phyloP scores from a whole-genome alignment of 1,140 invertebrate genomes.

The Pseudomyrmex cubaensis region DNA sequence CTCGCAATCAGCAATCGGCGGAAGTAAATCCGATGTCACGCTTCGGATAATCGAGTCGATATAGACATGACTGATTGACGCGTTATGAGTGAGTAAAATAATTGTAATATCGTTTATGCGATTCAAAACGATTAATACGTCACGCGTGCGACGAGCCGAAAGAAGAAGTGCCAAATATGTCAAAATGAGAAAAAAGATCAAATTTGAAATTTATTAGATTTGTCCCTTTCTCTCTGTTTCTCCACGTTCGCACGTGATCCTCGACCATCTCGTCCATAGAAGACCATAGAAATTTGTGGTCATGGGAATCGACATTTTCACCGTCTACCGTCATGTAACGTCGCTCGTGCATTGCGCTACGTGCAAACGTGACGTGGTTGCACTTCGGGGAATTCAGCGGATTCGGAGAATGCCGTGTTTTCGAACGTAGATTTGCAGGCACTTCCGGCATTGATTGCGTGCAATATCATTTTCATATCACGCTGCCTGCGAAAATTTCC shows the following conservation, averaged over 20 bases:
- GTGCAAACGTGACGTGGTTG: conserved; percentile 31
- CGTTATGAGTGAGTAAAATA: not conserved
- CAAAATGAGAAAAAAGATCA: not conserved
- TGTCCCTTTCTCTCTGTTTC: not conserved
- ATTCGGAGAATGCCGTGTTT: conserved; percentile 5
- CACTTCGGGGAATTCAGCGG: conserved; percentile 13
- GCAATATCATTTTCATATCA: not conserved
- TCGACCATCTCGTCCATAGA: not conserved
- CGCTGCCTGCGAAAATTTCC: not conserved
- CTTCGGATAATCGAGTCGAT: conserved; percentile 11
- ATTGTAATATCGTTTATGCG: not conserved
- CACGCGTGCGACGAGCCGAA: not conserved
- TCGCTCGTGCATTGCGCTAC: not conserved
- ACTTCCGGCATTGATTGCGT: too few relatives aligned
- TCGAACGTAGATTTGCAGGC: not conserved
- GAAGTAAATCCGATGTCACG: conserved; percentile 38
- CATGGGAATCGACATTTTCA: conserved; percentile 3
- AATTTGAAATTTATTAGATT: not conserved
- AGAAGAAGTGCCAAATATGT: too few relatives aligned
- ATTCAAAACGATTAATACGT: not conserved
- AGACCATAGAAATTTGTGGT: conserved; percentile 19
- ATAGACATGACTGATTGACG: not conserved
- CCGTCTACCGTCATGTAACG: not conserved
- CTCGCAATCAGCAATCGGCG: conserved; percentile 9
- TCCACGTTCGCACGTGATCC: not conserved